Conservation (phyloP, 2,113 vertebrate genomes). For the Myotis lucifugus region DNA sequence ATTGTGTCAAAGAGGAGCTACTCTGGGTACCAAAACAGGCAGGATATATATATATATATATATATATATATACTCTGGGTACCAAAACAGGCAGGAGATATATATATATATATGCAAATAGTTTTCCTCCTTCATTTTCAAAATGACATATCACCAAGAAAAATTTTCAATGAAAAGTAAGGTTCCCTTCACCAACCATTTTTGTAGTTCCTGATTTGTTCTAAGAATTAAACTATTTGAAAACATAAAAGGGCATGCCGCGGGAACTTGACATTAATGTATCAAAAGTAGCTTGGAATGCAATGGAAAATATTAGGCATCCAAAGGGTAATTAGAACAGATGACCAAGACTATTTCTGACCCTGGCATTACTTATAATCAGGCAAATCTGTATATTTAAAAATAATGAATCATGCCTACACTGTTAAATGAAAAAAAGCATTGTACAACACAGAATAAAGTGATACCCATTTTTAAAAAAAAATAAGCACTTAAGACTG, state of each 20-base stretch:
- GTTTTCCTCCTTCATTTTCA: neutral
- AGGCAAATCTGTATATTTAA: neutral
- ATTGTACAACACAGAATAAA: neutral
- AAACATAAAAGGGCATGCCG: neutral
- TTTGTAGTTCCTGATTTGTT: neutral
- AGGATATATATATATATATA: neutral
- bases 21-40: neutral
- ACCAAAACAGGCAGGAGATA: neutral
- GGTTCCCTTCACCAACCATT: neutral
- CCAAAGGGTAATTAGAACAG: neutral
- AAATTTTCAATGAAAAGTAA: neutral
- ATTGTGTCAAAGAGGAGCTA: too few relatives aligned
- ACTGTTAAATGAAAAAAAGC: constrained; percentile 9
- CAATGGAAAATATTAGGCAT: neutral
- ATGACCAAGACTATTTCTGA: neutral
- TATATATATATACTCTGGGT: neutral
- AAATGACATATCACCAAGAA: neutral
- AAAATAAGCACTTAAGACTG: neutral
- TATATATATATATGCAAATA: neutral
- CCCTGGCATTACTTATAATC: neutral
- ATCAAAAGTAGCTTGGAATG: neutral
- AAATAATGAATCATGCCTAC: neutral
- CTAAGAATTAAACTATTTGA: constrained; percentile 14
- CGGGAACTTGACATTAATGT: neutral
- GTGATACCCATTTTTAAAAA: neutral